These are phyloP conservation scores for Drosophila glabriapex DNA, from an alignment of 2,888 invertebrate genomes.

Conservation along the genomic window DNA sequence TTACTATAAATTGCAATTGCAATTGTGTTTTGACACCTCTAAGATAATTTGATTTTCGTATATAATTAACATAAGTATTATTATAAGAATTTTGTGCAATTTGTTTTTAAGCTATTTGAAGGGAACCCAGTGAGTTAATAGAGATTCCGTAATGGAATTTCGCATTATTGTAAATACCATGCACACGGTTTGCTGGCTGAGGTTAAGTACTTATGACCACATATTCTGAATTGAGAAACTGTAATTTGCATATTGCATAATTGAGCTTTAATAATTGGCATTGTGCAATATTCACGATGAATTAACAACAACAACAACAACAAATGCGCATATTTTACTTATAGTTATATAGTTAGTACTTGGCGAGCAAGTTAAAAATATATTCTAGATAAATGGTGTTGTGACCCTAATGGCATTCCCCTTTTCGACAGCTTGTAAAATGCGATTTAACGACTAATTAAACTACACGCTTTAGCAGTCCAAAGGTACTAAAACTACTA, in stretches of 20 bases:
- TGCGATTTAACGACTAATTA: background rate
- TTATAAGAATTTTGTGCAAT: background rate
- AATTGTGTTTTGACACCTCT: background rate
- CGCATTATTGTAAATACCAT: constrained; percentile 1
- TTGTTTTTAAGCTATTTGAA: background rate
- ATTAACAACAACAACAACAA: constrained; percentile 5
- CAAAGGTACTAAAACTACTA: background rate
- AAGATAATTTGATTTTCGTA: background rate
- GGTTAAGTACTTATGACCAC: background rate
- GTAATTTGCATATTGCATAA: constrained; percentile 28
- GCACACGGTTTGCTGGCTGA: background rate
- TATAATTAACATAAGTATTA: background rate
- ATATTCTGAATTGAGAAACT: constrained; percentile 18
- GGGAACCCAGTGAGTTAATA: background rate
- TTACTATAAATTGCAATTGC: background rate
- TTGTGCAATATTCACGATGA: constrained; percentile 17
- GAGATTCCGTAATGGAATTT: background rate
- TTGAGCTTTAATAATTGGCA: constrained; percentile 7
- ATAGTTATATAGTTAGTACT: constrained; percentile 22
- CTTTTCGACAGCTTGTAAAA: background rate
- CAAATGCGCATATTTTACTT: constrained; percentile 3
- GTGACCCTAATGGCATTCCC: background rate
- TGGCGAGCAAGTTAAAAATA: constrained; percentile 47
- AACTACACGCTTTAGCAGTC: background rate
- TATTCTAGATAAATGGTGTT: constrained; percentile 1